Evolutionary conservation across 2,888 invertebrate species (phyloP), one percentile per base, ranked within the genome.

Genomic region (Cosmopolites sordidus): DNA sequence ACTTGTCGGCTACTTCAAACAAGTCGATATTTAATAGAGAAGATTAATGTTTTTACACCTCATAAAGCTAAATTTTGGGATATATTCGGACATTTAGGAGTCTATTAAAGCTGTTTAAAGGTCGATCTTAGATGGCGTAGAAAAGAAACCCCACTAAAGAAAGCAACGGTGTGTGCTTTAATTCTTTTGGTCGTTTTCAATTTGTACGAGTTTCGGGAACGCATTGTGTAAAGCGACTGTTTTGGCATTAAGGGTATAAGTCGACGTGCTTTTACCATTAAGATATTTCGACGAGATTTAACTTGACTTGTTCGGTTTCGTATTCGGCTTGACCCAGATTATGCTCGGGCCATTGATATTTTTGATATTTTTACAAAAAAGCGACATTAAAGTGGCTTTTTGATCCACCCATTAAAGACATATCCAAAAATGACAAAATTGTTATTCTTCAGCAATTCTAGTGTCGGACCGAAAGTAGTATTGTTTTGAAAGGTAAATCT

Each of bases 81-180:
- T 48, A 45, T 50, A 46, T 54, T 50, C 29, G 50, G 54, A 48
- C 51, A 43, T 48, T 56, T 56, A 55, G 41, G 37, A 46, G 38
- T 56, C 49, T 50, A 53, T 56, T 53, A 56, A 56, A 53, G 49
- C 56, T 49, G 56, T 49, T 53, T 49, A 39, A 38, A 45, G 48
- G 42, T 45, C 48, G 41, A 40, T 53, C 42, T 43, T 15, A 41
- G 22, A 37, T 12, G 2, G 9, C 15, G 18, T 27, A 56, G 51
- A 48, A 51, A 55, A 48, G 55, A 51, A 42, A 39, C 27, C 17
- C 48, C 30, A 47, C 44, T 48, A 56, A 48, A 39, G 51, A 48
- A 40, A 29, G 33, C 51, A 46, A 15, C 43, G 40, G 50, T 40
- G 51, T 50, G 51, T 55, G 37, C 15, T 16, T 43, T 55, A 42